Percentiles rank a stretch among this genome's conserved stretches.
Evolutionary conservation across 2,888 invertebrate species (phyloP).

Genomic region (Amphipoea lucens): DNA sequence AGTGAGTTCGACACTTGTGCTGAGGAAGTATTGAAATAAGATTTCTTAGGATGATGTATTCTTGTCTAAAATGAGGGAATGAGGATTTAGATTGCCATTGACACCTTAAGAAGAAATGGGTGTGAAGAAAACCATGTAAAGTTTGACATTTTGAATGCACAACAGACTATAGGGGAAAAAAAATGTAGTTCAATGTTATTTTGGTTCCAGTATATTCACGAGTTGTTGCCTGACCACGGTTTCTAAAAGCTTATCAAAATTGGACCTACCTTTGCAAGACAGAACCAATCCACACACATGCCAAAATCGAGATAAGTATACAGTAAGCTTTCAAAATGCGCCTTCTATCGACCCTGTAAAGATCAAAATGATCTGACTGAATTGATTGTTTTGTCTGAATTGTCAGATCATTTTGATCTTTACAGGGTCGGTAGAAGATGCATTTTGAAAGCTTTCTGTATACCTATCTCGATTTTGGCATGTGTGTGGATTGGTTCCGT

Average conservation of each 20-base stretch:
- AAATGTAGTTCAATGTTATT: background rate
- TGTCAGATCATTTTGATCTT: no score
- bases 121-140: background rate
- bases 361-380: no score
- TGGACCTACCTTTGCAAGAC: no score
- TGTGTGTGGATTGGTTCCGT: no score
- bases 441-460: no score
- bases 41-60: background rate
- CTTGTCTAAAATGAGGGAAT: background rate
- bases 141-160: background rate
- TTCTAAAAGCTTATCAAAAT: background rate
- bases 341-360: no score
- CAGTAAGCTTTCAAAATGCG: no score
- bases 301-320: no score
- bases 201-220: background rate
- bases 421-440: no score
- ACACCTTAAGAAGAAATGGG: background rate
- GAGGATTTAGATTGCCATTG: background rate
- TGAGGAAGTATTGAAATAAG: slow-evolving; percentile 20
- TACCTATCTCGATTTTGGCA: no score
- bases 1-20: background rate
- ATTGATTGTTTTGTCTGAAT: no score
- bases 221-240: background rate
- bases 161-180: background rate
- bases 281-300: no score